phyloP scores from a whole-genome alignment of 1,140 invertebrate species.

The Bombus sibiricus region DNA sequence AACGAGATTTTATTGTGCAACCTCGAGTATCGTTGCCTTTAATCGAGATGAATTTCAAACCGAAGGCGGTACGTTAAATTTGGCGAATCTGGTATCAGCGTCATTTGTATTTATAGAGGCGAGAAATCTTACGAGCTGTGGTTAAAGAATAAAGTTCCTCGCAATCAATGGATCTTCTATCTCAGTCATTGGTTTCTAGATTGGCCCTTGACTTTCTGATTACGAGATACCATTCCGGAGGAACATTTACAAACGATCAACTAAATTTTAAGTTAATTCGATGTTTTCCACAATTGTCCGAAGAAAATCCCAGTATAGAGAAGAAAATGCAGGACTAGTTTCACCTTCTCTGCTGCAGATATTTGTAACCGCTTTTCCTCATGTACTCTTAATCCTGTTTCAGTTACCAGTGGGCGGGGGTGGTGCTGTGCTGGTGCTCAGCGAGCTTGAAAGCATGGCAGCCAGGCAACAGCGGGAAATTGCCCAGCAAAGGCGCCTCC shows the following conservation, averaged over 20 bases:
- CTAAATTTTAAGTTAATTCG: not conserved
- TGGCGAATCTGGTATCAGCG: no score
- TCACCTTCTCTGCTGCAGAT: not conserved
- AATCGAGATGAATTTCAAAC: not conserved
- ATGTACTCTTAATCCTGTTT: constrained; percentile 73
- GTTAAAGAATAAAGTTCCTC: no score
- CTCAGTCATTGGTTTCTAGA: not conserved
- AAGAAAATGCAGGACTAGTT: not conserved
- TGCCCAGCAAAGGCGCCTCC: constrained; percentile 96
- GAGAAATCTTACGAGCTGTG: no score
- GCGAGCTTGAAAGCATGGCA: constrained; percentile 98
- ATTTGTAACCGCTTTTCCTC: constrained; percentile 29
- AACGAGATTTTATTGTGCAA: constrained; percentile 24
- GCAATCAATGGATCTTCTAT: no score
- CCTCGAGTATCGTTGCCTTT: not conserved
- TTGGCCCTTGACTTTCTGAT: not conserved
- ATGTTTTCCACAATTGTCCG: not conserved
- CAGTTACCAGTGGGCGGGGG: constrained; percentile 93
- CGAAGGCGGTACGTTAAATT: not conserved
- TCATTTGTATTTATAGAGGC: no score
- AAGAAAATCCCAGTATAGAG: not conserved
- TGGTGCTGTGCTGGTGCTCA: constrained; percentile 91
- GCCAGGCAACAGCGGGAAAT: constrained; percentile 97
- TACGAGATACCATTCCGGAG: not conserved
- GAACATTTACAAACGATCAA: not conserved